Evolutionary conservation across 2,888 invertebrate genomes (phyloP).

Genomic region (Trachelus tabidus): DNA sequence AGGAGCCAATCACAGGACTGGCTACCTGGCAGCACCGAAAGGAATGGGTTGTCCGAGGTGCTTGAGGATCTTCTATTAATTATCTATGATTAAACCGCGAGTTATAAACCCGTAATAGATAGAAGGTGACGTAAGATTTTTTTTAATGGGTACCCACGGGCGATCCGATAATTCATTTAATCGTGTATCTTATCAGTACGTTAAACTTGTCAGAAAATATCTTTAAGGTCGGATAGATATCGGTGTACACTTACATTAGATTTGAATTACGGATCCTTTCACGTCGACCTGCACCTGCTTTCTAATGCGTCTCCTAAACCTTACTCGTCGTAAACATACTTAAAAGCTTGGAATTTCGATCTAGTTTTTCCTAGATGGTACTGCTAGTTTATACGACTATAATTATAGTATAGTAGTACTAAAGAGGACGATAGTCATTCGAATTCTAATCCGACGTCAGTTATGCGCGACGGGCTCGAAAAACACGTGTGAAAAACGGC

Average conservation of each 20-base stretch:
- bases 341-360: neutral
- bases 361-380: neutral
- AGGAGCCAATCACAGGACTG: neutral
- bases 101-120: neutral
- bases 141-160: neutral
- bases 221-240: neutral
- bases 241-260: neutral
- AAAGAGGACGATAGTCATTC: neutral
- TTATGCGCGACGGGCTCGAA: neutral
- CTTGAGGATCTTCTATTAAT: neutral
- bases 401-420: neutral
- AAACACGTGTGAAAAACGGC: neutral
- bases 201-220: neutral
- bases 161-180: neutral
- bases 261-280: slow-evolving; percentile 18
- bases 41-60: neutral
- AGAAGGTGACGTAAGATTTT: neutral
- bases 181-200: neutral
- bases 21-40: neutral
- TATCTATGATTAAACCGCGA: neutral
- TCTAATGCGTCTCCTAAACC: slow-evolving; percentile 15
- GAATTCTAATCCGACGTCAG: neutral
- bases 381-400: neutral
- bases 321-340: neutral
- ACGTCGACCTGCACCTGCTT: slow-evolving; percentile 16